A percentile compares a stretch with the other conserved stretches of the same genome.
These are phyloP conservation scores for Plagodis pulveraria DNA, from an alignment of 2,888 invertebrate species.

Conservation along the genomic window DNA sequence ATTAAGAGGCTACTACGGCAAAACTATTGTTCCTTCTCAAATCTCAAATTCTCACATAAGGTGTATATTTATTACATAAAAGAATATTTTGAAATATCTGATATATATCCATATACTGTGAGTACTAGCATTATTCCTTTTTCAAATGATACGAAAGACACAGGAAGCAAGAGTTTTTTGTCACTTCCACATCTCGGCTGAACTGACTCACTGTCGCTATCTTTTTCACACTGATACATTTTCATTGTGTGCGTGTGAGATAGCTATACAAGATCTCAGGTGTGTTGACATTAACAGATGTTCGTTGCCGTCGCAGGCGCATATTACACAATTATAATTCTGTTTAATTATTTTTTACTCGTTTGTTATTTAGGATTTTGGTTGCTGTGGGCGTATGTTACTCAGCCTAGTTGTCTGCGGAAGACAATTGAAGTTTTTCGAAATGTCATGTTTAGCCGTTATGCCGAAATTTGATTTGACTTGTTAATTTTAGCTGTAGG, in stretches of 20 bases:
- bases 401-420: slow-evolving; percentile 44
- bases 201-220: slow-evolving; percentile 54
- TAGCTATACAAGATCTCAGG: slow-evolving; percentile 66
- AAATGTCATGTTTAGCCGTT: slow-evolving; percentile 70
- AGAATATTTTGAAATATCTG: slow-evolving; percentile 38
- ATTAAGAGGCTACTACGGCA: too few relatives aligned
- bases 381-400: slow-evolving; percentile 66
- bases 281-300: slow-evolving; percentile 84
- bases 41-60: too few relatives aligned
- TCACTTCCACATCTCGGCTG: slow-evolving; percentile 78
- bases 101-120: slow-evolving; percentile 50
- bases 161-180: slow-evolving; percentile 84
- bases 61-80: background rate
- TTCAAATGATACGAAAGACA: slow-evolving; percentile 84
- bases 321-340: slow-evolving; percentile 83
- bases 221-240: slow-evolving; percentile 45
- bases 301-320: slow-evolving; percentile 58
- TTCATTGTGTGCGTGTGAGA: slow-evolving; percentile 47
- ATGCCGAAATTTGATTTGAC: slow-evolving; percentile 64
- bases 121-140: slow-evolving; percentile 71
- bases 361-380: slow-evolving; percentile 65
- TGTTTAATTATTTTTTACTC: slow-evolving; percentile 81
- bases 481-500: slow-evolving; percentile 60
- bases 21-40: too few relatives aligned
- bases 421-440: slow-evolving; percentile 70